A percentile compares a stretch with the other conserved stretches of the same genome.
phyloP scores from a whole-genome alignment of 2,888 invertebrate genomes.

The Drosophila kanekoi region DNA sequence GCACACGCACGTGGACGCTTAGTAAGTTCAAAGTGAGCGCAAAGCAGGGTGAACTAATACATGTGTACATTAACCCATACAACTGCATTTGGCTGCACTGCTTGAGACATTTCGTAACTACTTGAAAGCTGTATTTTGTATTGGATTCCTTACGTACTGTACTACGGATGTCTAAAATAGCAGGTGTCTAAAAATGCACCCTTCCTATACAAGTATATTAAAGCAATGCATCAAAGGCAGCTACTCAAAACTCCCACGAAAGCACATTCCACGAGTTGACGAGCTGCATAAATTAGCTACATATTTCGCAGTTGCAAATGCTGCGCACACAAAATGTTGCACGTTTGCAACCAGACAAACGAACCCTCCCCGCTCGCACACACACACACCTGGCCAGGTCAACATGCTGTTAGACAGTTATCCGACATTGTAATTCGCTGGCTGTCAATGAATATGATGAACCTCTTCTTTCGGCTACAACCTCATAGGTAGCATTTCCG shows the following conservation, averaged over 20 bases:
- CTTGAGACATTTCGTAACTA: constrained; percentile 11
- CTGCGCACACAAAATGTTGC: constrained; percentile 58
- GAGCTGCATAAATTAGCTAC: constrained; percentile 62
- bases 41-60: not conserved
- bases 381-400: constrained; percentile 23
- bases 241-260: constrained; percentile 21
- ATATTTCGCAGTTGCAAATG: constrained; percentile 62
- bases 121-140: not conserved
- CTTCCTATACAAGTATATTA: not conserved
- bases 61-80: constrained; percentile 1
- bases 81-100: not conserved
- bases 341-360: constrained; percentile 45
- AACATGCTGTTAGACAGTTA: constrained; percentile 31
- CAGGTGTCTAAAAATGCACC: not conserved
- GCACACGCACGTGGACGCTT: not conserved
- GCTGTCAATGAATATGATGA: constrained; percentile 46
- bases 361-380: not conserved
- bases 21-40: not conserved
- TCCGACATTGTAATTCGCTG: constrained; percentile 38
- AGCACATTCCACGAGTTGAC: constrained; percentile 28
- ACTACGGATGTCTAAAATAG: not conserved
- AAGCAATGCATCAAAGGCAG: constrained; percentile 6
- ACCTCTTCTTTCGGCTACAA: constrained; percentile 38
- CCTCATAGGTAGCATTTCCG: constrained; percentile 14
- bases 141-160: constrained; percentile 1